Percentiles rank a stretch among this genome's conserved stretches.
These are phyloP conservation scores for Albula goreensis DNA, from an alignment of 2,113 vertebrate genomes.

Conservation along the genomic window DNA sequence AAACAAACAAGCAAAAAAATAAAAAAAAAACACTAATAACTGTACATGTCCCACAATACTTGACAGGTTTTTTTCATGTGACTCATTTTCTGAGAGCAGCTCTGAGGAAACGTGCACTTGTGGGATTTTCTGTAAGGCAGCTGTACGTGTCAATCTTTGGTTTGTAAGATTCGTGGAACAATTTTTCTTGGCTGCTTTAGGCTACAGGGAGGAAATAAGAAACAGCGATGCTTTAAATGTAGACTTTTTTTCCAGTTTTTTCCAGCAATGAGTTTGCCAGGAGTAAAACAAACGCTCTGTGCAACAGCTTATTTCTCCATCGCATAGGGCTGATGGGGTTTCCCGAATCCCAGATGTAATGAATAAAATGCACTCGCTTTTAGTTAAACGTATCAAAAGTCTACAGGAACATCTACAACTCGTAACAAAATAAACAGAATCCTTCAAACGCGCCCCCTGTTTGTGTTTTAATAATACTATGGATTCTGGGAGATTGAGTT, in stretches of 20 bases:
- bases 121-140: background rate
- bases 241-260: background rate
- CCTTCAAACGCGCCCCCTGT: background rate
- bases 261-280: background rate
- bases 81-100: background rate
- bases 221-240: background rate
- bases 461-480: background rate
- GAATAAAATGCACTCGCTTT: background rate
- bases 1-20: conserved; percentile 13
- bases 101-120: background rate
- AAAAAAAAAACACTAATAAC: conserved; percentile 14
- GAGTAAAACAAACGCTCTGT: background rate
- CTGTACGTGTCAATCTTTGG: background rate
- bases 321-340: background rate
- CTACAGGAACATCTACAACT: background rate
- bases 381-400: background rate
- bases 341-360: background rate
- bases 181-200: background rate
- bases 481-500: background rate
- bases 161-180: background rate
- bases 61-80: background rate
- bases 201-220: background rate
- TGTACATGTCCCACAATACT: background rate
- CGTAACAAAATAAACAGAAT: background rate
- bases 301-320: background rate